phyloP scores from a whole-genome alignment of 2,113 vertebrate species.

The Euleptes europaea region DNA sequence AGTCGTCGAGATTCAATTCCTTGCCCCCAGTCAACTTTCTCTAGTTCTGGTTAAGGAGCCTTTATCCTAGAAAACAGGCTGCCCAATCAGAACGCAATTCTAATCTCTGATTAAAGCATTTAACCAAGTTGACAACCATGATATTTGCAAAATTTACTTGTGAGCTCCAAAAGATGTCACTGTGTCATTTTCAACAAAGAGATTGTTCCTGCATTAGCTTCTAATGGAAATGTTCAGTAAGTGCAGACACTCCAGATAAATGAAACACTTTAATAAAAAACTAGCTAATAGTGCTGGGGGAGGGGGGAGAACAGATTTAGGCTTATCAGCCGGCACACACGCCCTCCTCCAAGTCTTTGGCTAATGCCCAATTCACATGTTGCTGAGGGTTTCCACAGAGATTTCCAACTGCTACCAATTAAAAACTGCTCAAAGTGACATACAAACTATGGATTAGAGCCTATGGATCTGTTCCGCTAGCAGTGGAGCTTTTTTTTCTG shows the following conservation, averaged over 20 bases:
- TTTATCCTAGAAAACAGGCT: constrained; percentile 41
- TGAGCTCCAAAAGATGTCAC: constrained; percentile 55
- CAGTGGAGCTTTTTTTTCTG: too few relatives aligned
- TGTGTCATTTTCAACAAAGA: constrained; percentile 49
- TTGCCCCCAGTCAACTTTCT: constrained; percentile 4
- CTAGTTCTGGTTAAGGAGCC: background rate
- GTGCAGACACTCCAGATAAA: constrained; percentile 25
- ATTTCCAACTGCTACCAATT: background rate
- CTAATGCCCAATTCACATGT: background rate
- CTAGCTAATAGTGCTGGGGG: background rate
- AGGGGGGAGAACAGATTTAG: background rate
- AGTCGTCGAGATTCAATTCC: background rate
- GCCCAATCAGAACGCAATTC: constrained; percentile 50
- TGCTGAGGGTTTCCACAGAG: background rate
- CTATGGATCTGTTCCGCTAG: too few relatives aligned
- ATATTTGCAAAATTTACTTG: constrained; percentile 44
- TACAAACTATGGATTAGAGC: background rate
- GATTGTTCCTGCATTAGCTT: constrained; percentile 59
- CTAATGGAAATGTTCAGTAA: constrained; percentile 62
- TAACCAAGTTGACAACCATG: constrained; percentile 48
- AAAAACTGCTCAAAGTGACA: background rate
- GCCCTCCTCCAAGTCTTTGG: background rate
- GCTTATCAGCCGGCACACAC: too few relatives aligned
- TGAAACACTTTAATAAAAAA: background rate
- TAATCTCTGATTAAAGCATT: constrained; percentile 45